Base-by-base conservation (phyloP, 1,140 invertebrate genomes). In the honey bee (Apis mellifera) region DNA sequence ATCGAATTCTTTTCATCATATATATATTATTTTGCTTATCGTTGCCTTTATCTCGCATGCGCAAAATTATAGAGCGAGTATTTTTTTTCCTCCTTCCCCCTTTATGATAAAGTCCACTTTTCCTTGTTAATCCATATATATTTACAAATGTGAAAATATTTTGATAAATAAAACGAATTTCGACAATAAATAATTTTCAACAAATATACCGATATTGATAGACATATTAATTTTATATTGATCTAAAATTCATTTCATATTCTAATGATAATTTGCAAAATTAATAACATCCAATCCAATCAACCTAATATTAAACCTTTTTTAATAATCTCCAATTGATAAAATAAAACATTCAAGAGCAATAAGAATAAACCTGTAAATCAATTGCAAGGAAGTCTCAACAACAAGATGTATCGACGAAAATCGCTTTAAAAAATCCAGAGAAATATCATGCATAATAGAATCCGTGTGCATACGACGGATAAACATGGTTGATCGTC, bases 1-100 rank as follows among this genome's bases (percentile, higher is more conserved):
- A 66, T 66, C 64, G 59, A 15, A 60, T 42, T 32, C 73, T 52
- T 59, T 42, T 42, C 7, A 42, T 42, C 5, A 42, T 42, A 42
- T 42, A 42, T 32, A 32, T 2, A 9, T 65, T 19, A 48, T 48
- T 66, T 66, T n/a, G 48, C 65, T 66, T 52, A 52, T n/a, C 48
- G 13, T 69, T 23, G 9, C 0, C 12, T 23, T 69, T 50, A 69
- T 12, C 7, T 69, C 66, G 66, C 66, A 50, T 69, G 66, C 66
- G 66, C 66, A 50, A 69, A 52, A 52, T 69, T 69, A 69, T 69
- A 52, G 66, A 69, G 21, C 66, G 48, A 50, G 12, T 50, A 69
- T 4, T 50, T 69, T 69, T 52, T 69, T 52, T 13, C 1, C 48
- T 9, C 12, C 50, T n/a, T 17, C 32, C 32, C 32, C 32, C 32